A percentile compares a stretch with the other conserved stretches of the same genome.
Evolutionary conservation across 1,140 invertebrate species (phyloP).

Genomic region (Apocrypta bakeri): DNA sequence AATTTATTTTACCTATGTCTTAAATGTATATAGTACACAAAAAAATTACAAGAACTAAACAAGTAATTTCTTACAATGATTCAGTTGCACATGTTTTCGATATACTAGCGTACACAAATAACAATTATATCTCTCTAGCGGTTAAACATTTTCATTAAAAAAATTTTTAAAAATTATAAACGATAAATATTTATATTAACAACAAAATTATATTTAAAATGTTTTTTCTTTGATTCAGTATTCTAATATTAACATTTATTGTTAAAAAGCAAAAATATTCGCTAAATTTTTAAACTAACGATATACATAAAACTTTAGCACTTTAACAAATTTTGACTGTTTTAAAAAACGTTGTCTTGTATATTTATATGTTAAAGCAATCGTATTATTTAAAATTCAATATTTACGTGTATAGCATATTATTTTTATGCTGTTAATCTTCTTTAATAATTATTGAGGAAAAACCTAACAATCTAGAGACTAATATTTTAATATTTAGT

Average conservation of each 20-base stretch:
- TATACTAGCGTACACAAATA: neutral
- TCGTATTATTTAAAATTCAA: neutral
- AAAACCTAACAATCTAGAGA: conserved; percentile 41
- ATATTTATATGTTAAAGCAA: neutral
- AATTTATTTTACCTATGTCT: neutral
- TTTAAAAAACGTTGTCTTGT: neutral
- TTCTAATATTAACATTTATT: conserved; percentile 1
- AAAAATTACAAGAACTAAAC: conserved; percentile 35
- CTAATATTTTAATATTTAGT: neutral
- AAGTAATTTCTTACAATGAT: conserved; percentile 45
- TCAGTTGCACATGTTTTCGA: neutral
- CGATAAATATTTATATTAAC: neutral
- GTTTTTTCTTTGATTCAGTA: conserved; percentile 12
- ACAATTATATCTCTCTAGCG: neutral
- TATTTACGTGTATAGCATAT: neutral
- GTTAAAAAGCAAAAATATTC: neutral
- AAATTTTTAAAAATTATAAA: conserved; percentile 29
- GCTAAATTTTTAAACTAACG: neutral
- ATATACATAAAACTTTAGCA: neutral
- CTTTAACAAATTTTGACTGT: neutral
- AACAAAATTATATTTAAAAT: conserved; percentile 17
- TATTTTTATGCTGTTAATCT: neutral
- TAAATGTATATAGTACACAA: neutral
- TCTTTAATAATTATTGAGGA: neutral
- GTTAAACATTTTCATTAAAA: neutral